phyloP scores from a whole-genome alignment of 2,888 invertebrate genomes.

The Chorisops tibialis region DNA sequence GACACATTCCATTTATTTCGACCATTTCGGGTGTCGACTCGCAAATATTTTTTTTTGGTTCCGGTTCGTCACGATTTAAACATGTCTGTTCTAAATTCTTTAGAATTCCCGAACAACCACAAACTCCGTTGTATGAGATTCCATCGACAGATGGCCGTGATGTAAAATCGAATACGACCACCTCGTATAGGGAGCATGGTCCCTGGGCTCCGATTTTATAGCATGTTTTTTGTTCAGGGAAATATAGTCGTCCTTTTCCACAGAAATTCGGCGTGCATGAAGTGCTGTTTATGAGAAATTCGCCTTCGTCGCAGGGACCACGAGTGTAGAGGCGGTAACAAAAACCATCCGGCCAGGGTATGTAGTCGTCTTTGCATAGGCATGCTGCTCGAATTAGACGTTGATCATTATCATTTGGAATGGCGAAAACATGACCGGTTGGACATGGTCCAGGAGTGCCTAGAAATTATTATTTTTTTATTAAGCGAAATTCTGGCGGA shows the following conservation, averaged over 20 bases:
- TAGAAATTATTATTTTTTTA: slow-evolving; percentile 42
- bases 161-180: slow-evolving; percentile 78
- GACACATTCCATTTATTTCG: slow-evolving; percentile 66
- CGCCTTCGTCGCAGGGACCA: slow-evolving; percentile 68
- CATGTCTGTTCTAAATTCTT: slow-evolving; percentile 51
- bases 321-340: slow-evolving; percentile 77
- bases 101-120: slow-evolving; percentile 62
- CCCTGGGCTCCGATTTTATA: slow-evolving; percentile 75
- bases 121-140: slow-evolving; percentile 77
- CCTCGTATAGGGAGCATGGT: slow-evolving; percentile 68
- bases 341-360: slow-evolving; percentile 60
- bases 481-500: neutral
- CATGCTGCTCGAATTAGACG: slow-evolving; percentile 57
- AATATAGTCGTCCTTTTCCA: slow-evolving; percentile 70
- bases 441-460: slow-evolving; percentile 73
- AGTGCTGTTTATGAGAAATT: slow-evolving; percentile 68
- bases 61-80: slow-evolving; percentile 36
- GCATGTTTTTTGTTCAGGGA: slow-evolving; percentile 69
- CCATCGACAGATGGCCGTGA: slow-evolving; percentile 76
- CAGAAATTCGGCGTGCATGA: slow-evolving; percentile 71
- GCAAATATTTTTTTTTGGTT: slow-evolving; percentile 52
- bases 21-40: slow-evolving; percentile 62
- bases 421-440: slow-evolving; percentile 67
- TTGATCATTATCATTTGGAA: slow-evolving; percentile 46
- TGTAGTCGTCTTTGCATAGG: slow-evolving; percentile 67